phyloP scores from a whole-genome alignment of 2,113 vertebrate species.

The Todiramphus chloris region DNA sequence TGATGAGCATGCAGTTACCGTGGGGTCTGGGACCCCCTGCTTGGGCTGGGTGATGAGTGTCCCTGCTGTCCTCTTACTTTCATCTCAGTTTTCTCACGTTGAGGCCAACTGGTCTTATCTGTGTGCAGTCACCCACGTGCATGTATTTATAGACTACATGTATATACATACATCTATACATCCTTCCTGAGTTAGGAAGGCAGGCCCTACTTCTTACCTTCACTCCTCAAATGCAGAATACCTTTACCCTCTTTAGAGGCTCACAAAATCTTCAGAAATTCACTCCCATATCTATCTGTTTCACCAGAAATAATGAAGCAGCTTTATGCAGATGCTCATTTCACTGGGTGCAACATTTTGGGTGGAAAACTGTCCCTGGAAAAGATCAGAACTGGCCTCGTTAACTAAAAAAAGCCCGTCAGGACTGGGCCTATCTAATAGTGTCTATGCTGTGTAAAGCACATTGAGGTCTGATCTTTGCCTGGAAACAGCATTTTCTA shows the following conservation, averaged over 20 bases:
- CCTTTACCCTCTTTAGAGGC: not conserved
- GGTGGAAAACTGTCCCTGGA: not conserved
- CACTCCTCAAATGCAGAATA: not conserved
- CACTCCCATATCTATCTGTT: not conserved
- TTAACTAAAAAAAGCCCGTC: not conserved
- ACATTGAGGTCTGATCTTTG: not conserved
- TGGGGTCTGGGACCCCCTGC: not conserved
- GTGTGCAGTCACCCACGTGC: not conserved
- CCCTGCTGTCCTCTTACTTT: not conserved
- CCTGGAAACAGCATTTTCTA: not conserved
- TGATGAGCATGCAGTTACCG: not conserved
- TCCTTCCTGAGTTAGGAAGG: not conserved
- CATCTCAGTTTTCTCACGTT: not conserved
- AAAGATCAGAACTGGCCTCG: not conserved
- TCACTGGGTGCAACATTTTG: not conserved
- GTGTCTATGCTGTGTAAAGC: not conserved
- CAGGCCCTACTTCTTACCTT: not conserved
- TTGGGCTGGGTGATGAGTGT: not conserved
- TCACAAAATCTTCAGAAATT: not conserved
- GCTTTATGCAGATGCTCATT: not conserved
- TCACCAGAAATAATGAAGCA: not conserved
- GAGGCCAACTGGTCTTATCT: not conserved
- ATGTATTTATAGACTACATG: not conserved
- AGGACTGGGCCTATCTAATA: not conserved
- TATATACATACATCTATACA: not conserved